These are phyloP conservation scores for Motacilla alba DNA, from an alignment of 2,113 vertebrate genomes.

Conservation along the genomic window DNA sequence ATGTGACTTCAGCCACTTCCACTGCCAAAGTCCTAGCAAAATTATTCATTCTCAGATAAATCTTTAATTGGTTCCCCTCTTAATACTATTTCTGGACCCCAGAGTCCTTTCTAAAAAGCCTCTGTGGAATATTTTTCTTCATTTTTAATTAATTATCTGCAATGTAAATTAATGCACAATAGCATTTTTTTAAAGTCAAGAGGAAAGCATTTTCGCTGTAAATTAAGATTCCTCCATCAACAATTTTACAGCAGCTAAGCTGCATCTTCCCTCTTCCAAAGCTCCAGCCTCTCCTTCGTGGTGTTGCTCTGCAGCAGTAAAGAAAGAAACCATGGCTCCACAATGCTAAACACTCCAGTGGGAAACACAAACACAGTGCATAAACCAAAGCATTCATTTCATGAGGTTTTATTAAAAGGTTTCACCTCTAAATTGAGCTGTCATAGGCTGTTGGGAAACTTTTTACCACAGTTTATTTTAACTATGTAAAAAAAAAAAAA, in stretches of 20 bases:
- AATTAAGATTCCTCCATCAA: constrained; percentile 69
- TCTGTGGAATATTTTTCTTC: constrained; percentile 65
- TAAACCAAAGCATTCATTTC: constrained; percentile 79
- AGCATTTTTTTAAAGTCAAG: constrained; percentile 61
- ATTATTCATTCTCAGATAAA: constrained; percentile 45
- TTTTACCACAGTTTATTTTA: constrained; percentile 78
- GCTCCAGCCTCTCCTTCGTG: constrained; percentile 45
- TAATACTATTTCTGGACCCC: constrained; percentile 38
- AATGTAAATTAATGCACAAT: constrained; percentile 72
- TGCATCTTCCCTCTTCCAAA: constrained; percentile 61
- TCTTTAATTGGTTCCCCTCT: constrained; percentile 62
- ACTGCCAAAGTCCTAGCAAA: constrained; percentile 24
- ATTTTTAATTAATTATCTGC: constrained; percentile 79
- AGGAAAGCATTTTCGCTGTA: constrained; percentile 62
- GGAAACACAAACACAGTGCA: constrained; percentile 77
- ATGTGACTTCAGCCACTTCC: constrained; percentile 22
- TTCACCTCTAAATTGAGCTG: constrained; percentile 83
- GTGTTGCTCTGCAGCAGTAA: constrained; percentile 60
- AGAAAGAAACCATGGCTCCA: constrained; percentile 59
- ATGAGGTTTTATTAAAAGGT: constrained; percentile 80
- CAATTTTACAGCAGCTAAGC: constrained; percentile 36
- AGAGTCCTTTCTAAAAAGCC: constrained; percentile 66
- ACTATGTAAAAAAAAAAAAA: constrained; percentile 58
- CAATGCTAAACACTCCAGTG: constrained; percentile 73
- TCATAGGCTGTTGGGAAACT: constrained; percentile 74